phyloP scores from a whole-genome alignment of 2,888 invertebrate species.

The Scaptomyza reducta region DNA sequence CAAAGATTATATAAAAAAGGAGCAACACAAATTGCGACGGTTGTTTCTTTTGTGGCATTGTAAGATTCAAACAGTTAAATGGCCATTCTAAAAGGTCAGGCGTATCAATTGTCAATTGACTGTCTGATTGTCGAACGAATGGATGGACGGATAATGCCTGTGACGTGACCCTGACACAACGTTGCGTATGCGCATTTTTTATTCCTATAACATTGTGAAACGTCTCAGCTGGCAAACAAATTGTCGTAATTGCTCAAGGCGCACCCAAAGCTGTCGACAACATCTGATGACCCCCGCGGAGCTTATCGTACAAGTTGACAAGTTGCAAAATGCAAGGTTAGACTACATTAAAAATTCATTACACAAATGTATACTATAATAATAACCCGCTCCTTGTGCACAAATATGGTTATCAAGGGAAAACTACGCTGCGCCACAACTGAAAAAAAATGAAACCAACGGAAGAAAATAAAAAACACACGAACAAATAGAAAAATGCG shows the following conservation, averaged over 20 bases:
- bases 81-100: constrained; percentile 12
- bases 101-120: constrained; percentile 25
- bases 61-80: background rate
- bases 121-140: background rate
- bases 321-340: constrained; percentile 61
- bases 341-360: constrained; percentile 75
- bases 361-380: constrained; percentile 42
- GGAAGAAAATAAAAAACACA: constrained; percentile 9
- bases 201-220: constrained; percentile 2
- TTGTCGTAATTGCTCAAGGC: constrained; percentile 24
- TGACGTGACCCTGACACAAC: constrained; percentile 32
- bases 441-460: constrained; percentile 15
- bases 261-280: constrained; percentile 30
- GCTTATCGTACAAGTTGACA: constrained; percentile 23
- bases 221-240: constrained; percentile 24
- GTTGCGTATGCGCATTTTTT: constrained; percentile 40
- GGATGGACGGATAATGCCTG: constrained; percentile 19
- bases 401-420: constrained; percentile 17
- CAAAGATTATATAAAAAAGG: background rate
- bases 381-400: constrained; percentile 21
- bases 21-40: background rate
- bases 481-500: constrained; percentile 11
- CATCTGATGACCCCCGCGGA: constrained; percentile 40
- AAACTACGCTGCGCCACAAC: constrained; percentile 15
- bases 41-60: background rate